Percentiles rank a stretch among this genome's conserved stretches.
Conservation (phyloP, 2,888 invertebrate species). For the Drosophila barbarae region DNA sequence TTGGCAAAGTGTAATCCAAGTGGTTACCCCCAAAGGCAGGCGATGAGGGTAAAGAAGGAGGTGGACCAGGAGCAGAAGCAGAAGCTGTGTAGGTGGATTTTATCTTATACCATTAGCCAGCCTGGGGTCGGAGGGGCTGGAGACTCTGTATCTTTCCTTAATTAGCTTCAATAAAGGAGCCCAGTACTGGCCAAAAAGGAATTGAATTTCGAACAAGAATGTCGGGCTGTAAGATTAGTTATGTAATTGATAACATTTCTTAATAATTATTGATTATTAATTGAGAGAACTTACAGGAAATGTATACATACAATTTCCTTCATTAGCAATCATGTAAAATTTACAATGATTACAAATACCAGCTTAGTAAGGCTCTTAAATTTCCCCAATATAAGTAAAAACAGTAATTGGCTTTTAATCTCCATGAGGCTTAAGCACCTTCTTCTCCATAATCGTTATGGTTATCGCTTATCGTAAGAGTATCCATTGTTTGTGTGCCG, state of each 20-base stretch:
- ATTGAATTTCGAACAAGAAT: not conserved
- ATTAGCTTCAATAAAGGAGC: slow-evolving; percentile 14
- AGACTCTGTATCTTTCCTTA: slow-evolving; percentile 5
- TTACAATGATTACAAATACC: not conserved
- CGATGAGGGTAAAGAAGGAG: not conserved
- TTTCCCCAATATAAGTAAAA: not conserved
- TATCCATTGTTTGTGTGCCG: slow-evolving; percentile 9
- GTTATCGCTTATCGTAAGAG: not conserved
- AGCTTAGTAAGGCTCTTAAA: not conserved
- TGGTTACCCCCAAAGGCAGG: slow-evolving; percentile 36
- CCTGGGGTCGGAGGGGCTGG: slow-evolving; percentile 1
- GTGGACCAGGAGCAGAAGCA: no score
- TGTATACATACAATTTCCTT: no score
- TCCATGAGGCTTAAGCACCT: not conserved
- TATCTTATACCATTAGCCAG: slow-evolving; percentile 20
- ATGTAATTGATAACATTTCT: not conserved
- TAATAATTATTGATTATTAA: not conserved
- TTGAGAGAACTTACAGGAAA: not conserved
- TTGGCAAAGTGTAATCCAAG: slow-evolving; percentile 63
- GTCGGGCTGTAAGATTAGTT: not conserved
- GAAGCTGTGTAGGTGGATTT: slow-evolving; percentile 4
- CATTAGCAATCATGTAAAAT: not conserved
- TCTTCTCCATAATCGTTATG: not conserved
- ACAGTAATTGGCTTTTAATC: slow-evolving; percentile 6
- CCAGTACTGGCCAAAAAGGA: not conserved